phyloP scores from a whole-genome alignment of 2,113 vertebrate genomes.

The Choloepus hoffmanni region DNA sequence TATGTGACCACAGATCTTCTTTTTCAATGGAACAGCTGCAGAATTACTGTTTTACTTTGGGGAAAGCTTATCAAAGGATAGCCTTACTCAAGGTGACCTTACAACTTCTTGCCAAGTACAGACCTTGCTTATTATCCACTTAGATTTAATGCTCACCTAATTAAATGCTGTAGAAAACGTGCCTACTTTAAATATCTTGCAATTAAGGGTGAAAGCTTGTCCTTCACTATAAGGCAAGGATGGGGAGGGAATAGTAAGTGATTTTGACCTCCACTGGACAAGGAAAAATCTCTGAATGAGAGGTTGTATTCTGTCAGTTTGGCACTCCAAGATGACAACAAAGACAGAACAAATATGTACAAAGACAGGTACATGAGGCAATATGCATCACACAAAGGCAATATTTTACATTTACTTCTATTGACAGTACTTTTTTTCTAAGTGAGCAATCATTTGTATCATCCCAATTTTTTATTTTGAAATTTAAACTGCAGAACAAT shows the following conservation, averaged over 20 bases:
- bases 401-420: not conserved
- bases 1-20: not conserved
- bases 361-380: not conserved
- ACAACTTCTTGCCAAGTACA: conserved; percentile 1
- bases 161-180: conserved; percentile 16
- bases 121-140: conserved; percentile 39
- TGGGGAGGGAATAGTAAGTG: not conserved
- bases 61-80: not conserved
- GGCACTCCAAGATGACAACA: not conserved
- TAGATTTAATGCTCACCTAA: conserved; percentile 44
- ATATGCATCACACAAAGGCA: not conserved
- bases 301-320: not conserved
- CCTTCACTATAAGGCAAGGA: not conserved
- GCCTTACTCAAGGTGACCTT: not conserved
- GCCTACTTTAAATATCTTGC: not conserved
- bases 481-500: not conserved
- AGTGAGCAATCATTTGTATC: not conserved
- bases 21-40: not conserved
- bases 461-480: not conserved
- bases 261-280: not conserved
- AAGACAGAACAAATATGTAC: not conserved
- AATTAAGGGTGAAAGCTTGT: conserved; percentile 32
- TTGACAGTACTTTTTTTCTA: not conserved
- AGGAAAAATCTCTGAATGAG: not conserved
- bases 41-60: not conserved